phyloP scores from a whole-genome alignment of 2,888 invertebrate genomes.

The Seira ritae region DNA sequence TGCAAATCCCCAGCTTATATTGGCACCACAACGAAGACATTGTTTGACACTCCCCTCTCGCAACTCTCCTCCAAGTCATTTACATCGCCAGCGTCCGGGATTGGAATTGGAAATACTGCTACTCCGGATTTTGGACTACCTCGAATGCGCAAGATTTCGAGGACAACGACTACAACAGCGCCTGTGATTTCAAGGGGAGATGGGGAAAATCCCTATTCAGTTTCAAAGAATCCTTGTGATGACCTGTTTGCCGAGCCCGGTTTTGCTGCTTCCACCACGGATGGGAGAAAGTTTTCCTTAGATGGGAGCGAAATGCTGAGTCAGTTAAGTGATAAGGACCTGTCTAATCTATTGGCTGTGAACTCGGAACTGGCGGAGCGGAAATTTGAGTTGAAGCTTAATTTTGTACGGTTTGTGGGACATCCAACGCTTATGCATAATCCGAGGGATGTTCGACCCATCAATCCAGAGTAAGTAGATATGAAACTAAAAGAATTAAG shows the following conservation, averaged over 20 bases:
- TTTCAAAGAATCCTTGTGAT: conserved; percentile 56
- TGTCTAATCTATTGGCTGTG: conserved; percentile 93
- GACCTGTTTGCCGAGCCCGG: conserved; percentile 53
- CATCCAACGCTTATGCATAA: conserved; percentile 88
- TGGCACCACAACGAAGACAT: conserved; percentile 29
- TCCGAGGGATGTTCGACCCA: conserved; percentile 64
- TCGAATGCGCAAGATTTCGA: conserved; percentile 44
- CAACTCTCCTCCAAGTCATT: conserved; percentile 39
- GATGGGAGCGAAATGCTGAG: conserved; percentile 63
- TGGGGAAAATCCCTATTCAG: conserved; percentile 65
- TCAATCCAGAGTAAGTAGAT: conserved; percentile 64
- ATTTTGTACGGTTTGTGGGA: conserved; percentile 96
- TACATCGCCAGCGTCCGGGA: conserved; percentile 22
- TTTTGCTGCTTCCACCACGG: conserved; percentile 33
- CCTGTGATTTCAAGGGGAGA: conserved; percentile 57
- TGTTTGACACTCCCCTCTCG: conserved; percentile 44
- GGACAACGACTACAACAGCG: conserved; percentile 31
- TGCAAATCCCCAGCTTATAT: conserved; percentile 27
- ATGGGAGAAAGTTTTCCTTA: conserved; percentile 50
- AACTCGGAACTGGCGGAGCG: conserved; percentile 92
- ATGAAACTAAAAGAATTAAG: not conserved
- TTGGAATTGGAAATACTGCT: not conserved
- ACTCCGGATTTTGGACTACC: conserved; percentile 35
- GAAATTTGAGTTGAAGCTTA: conserved; percentile 76
- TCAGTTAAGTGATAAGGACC: conserved; percentile 76